Conservation (phyloP, 1,140 invertebrate species). For the Sitophilus oryzae region DNA sequence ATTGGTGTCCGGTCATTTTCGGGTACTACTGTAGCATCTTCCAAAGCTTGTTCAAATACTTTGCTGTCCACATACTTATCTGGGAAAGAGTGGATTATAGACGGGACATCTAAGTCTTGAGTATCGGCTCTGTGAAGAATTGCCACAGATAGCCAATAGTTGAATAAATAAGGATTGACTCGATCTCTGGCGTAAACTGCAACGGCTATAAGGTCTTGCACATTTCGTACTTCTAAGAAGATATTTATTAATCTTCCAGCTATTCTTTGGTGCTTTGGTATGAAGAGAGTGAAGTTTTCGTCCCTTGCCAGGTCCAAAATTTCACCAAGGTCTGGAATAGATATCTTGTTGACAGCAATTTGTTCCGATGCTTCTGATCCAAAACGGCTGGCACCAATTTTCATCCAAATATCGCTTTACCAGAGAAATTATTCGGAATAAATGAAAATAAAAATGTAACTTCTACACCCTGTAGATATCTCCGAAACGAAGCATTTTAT, state of each 20-base stretch:
- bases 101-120: constrained; percentile 62
- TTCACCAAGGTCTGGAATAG: constrained; percentile 60
- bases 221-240: constrained; percentile 63
- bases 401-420: too few relatives aligned
- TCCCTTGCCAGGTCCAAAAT: constrained; percentile 60
- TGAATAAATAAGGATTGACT: constrained; percentile 70
- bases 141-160: constrained; percentile 70
- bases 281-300: constrained; percentile 69
- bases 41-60: constrained; percentile 60
- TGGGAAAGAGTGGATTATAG: constrained; percentile 66
- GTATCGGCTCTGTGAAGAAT: constrained; percentile 70
- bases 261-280: constrained; percentile 62
- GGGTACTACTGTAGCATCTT: constrained; percentile 59
- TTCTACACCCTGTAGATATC: constrained; percentile 55
- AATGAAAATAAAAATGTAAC: constrained; percentile 23
- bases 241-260: constrained; percentile 65
- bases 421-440: constrained; percentile 2
- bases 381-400: too few relatives aligned
- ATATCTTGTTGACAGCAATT: constrained; percentile 60
- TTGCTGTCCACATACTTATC: constrained; percentile 71
- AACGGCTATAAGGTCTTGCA: constrained; percentile 65
- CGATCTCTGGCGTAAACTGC: constrained; percentile 66
- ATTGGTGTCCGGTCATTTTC: constrained; percentile 53
- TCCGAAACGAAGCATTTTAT: too few relatives aligned
- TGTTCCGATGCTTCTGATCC: constrained; percentile 48